These are phyloP conservation scores for Eudemis profundana DNA, from an alignment of 2,888 invertebrate genomes.

Conservation along the genomic window DNA sequence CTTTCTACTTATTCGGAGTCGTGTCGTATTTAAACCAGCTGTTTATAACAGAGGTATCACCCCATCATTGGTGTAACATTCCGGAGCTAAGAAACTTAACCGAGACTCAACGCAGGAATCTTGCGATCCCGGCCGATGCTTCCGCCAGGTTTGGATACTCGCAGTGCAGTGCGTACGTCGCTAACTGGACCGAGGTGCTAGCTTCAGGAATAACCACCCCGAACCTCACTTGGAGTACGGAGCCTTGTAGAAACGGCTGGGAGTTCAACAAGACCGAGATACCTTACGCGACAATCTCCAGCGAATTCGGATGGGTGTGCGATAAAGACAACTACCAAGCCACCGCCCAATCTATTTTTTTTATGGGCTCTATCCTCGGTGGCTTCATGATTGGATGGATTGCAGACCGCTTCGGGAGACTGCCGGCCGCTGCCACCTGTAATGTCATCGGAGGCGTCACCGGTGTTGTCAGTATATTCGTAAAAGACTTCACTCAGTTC, in stretches of 20 bases:
- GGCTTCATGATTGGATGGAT: slow-evolving; percentile 68
- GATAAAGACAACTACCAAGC: slow-evolving; percentile 69
- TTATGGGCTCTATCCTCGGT: slow-evolving; percentile 69
- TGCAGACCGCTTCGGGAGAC: slow-evolving; percentile 67
- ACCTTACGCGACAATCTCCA: slow-evolving; percentile 69
- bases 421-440: slow-evolving; percentile 64
- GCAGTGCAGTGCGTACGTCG: slow-evolving; percentile 63
- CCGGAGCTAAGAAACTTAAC: slow-evolving; percentile 67
- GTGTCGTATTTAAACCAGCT: slow-evolving; percentile 67
- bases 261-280: slow-evolving; percentile 71
- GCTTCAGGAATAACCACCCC: slow-evolving; percentile 49
- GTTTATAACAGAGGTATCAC: slow-evolving; percentile 67
- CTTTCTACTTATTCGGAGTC: slow-evolving; percentile 66
- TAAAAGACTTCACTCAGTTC: slow-evolving; percentile 60
- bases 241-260: slow-evolving; percentile 67
- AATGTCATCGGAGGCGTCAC: slow-evolving; percentile 65
- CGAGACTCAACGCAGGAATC: slow-evolving; percentile 57
- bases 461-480: slow-evolving; percentile 62
- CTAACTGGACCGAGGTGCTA: slow-evolving; percentile 67
- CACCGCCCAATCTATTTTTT: slow-evolving; percentile 68
- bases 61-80: slow-evolving; percentile 71
- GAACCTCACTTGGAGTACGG: slow-evolving; percentile 57
- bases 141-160: slow-evolving; percentile 63
- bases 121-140: slow-evolving; percentile 63
- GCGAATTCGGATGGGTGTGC: slow-evolving; percentile 72